Evolutionary conservation across 2,888 invertebrate genomes (phyloP).

Genomic region (Agonopterix alstromeriana): DNA sequence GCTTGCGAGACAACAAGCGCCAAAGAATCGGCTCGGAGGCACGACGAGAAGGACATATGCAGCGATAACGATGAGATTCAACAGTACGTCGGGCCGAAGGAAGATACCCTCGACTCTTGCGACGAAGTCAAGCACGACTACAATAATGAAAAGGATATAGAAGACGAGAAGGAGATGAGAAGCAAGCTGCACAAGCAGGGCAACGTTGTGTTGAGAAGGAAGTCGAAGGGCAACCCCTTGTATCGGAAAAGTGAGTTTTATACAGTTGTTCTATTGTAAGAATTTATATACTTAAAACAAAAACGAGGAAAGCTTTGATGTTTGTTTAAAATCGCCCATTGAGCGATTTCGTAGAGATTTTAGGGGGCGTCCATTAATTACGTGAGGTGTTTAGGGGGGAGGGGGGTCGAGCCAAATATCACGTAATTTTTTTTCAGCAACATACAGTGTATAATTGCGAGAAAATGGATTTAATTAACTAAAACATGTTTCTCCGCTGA

Average conservation of each 20-base stretch:
- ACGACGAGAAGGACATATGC: constrained; percentile 84
- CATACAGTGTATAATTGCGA: too few relatives aligned
- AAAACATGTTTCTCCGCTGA: too few relatives aligned
- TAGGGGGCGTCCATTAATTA: too few relatives aligned
- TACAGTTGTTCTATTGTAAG: neutral
- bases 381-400: too few relatives aligned
- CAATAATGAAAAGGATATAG: constrained; percentile 51
- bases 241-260: constrained; percentile 80
- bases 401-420: too few relatives aligned
- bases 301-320: neutral
- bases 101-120: constrained; percentile 44
- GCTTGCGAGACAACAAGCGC: constrained; percentile 79
- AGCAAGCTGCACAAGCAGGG: constrained; percentile 61
- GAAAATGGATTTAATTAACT: too few relatives aligned
- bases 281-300: constrained; percentile 1
- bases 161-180: constrained; percentile 33
- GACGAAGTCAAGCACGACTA: constrained; percentile 51
- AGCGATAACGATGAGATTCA: constrained; percentile 78
- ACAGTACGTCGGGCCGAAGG: constrained; percentile 22
- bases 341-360: too few relatives aligned
- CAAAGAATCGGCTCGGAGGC: constrained; percentile 82
- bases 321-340: neutral
- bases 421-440: too few relatives aligned
- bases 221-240: constrained; percentile 80
- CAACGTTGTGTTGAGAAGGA: constrained; percentile 77